Base-by-base conservation (phyloP, 1,140 invertebrate genomes). In the Onthophagus taurus region DNA sequence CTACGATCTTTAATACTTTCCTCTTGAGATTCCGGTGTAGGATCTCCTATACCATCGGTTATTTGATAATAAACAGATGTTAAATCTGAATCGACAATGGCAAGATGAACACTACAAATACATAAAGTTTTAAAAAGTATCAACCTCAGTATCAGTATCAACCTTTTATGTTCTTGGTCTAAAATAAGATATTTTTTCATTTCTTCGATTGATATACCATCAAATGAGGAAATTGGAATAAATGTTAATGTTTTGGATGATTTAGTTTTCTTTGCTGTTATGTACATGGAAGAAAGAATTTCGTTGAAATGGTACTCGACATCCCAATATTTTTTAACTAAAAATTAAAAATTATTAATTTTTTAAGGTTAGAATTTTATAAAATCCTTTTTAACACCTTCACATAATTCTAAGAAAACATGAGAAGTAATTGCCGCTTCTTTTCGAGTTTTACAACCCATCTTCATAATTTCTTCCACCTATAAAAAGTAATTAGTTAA, bases 1-100 rank as follows among this genome's bases (percentile, higher is more conserved):
- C 45, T 19, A 29, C 46, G 50, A 42, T 57, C 47, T 34, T 50
- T 48, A 37, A 38, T 45, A n/a, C 47, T 21, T 21, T 54, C 48
- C 41, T 54, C 53, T 2, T 46, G 44, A 18, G 34, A 50, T 7
- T 45, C 48, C 13, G 52, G 48, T 7, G 24, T 31, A 7, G 53
- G 54, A 33, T 49, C 42, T 18, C 37, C 14, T 19, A 61, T 39
- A 23, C 51, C 52, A 12, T 56, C 29, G 12, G 44, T 26, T 26
- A 61, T 42, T 50, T 58, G 45, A 36, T 61, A 61, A 48, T 49
- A 61, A 12, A 61, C 51, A 39, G 51, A 58, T 7, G 59, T 61
- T 6, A 55, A 59, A 49, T 61, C 59, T 29, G 51, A 29, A 45
- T 54, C 52, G 8, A 61, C 50, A 6, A 59, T 48, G 4, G 43